Evolutionary conservation across 37 sponge, comb jelly and placozoan species (phyloP), one percentile per base, ranked within the genome.

Genomic region (Lycopodina hypogea): DNA sequence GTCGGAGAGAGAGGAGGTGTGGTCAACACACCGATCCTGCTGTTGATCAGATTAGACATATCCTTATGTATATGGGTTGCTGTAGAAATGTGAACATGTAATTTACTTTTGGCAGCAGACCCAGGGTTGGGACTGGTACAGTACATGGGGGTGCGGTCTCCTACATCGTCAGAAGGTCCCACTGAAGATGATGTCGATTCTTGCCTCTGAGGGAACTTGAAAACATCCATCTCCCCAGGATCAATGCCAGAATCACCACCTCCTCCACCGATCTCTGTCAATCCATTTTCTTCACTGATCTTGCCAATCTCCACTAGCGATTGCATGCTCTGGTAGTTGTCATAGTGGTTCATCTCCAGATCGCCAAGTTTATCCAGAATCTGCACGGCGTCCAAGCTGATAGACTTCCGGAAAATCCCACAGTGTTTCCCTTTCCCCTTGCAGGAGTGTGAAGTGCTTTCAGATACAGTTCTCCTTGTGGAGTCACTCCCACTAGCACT

Each of bases 241-340:
- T 83, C 83, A 18, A 83, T 83, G 21, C 83, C 83, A 21, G 83
- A 83, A 30, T 83, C 83, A n/a, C 76, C 83, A 12, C 64, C 74
- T 45, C 80, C 51, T 33, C 76, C 61, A 23, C 41, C 34, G 8
- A 45, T 45, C 8, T 12, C 48, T 45, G 4, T 9, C 9, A 4
- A 12, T 4, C 48, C 48, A 12, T 45, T 9, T 12, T 9, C 9
- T 4, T 45, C 9, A 12, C 48, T 9, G 8, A n/a, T 42, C 3
- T 1, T 2, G 3, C 59, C 76, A 14, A 39, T 59, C 1, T 28
- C 61, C n/a, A 76, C 61, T 14, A 76, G 42, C 9, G 76, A 59
- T 38, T 76, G 76, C 24, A 76, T 60, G 61, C 76, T 76, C 11
- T 6, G 56, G n/a, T n/a, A n/a, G n/a, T n/a, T n/a, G n/a, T n/a